Base-by-base conservation (phyloP, 2,797 vertebrate genomes). In the Harpagifer antarcticus region DNA sequence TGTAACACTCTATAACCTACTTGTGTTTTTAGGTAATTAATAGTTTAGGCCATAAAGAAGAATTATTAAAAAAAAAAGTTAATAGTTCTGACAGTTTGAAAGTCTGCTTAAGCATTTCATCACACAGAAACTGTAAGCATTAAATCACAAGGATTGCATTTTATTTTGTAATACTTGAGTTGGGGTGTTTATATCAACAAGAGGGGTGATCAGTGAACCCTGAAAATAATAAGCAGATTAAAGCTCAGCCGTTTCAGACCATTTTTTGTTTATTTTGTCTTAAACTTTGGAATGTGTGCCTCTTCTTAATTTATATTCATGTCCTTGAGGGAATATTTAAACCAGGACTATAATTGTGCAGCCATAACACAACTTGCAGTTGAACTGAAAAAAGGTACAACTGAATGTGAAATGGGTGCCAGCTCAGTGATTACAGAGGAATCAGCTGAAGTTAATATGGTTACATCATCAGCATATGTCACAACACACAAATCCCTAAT, bases 141-240 rank as follows among this genome's bases (percentile, higher is more conserved):
- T 37, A 9, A 9, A 37, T 7, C 6, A 37, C 33, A 37, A 37
- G 27, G 8, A 37, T 37, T 37, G 1, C 33, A 37, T 37, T 37
- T 37, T 37, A 8, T 37, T 8, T 8, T 33, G 5, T 72, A 59
- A 81, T 75, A 68, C 58, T 77, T 60, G 45, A 58, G 27, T 76
- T 19, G 20, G 9, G 37, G 31, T 19, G 0, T 66, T 73, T 9
- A 43, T 70, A 55, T 62, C 17, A 62, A 64, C 61, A 57, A 60
- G 37, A 50, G 58, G 3, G 2, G 37, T n/a, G 17, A 84, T 78
- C 73, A 44, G 52, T 65, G 72, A 79, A 74, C 43, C 62, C 43
- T 60, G 47, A 55, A 74, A 84, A 78, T 71, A 70, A 84, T 79
- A 63, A 80, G 79, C 50, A 78, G 81, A 81, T 82, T 85, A 84